Evolutionary conservation across 2,888 invertebrate genomes (phyloP).

Genomic region (Trisateles emortualis): DNA sequence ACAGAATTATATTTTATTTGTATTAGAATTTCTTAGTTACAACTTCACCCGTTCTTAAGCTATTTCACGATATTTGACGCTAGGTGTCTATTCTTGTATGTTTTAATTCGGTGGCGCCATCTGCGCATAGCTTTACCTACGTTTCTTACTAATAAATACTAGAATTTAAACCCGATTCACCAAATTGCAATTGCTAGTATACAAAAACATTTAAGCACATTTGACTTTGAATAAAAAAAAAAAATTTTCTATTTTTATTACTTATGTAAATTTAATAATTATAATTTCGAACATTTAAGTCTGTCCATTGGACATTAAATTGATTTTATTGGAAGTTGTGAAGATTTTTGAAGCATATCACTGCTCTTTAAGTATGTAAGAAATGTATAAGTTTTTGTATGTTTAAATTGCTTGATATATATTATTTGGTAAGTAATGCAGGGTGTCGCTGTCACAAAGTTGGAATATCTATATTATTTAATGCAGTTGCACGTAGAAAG

Average conservation of each 20-base stretch:
- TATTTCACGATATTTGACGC: too few species aligned
- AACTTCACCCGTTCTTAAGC: too few species aligned
- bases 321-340: slow-evolving; percentile 74
- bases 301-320: slow-evolving; percentile 65
- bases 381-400: slow-evolving; percentile 60
- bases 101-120: too few species aligned
- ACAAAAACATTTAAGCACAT: slow-evolving; percentile 40
- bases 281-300: slow-evolving; percentile 43
- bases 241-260: slow-evolving; percentile 34
- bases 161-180: slow-evolving; percentile 3
- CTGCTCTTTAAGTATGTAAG: slow-evolving; percentile 62
- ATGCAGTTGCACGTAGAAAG: slow-evolving; percentile 60
- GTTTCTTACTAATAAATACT: not conserved
- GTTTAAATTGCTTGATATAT: slow-evolving; percentile 45
- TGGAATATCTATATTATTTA: slow-evolving; percentile 37
- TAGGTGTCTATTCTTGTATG: too few species aligned
- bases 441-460: slow-evolving; percentile 37
- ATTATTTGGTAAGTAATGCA: slow-evolving; percentile 32
- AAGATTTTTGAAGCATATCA: slow-evolving; percentile 75
- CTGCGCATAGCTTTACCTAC: not conserved
- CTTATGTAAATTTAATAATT: slow-evolving; percentile 44
- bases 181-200: slow-evolving; percentile 23
- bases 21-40: too few species aligned
- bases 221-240: slow-evolving; percentile 45
- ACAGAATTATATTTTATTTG: too few species aligned